Evolutionary conservation across 1,140 invertebrate genomes (phyloP).

Genomic region (Popillia japonica): DNA sequence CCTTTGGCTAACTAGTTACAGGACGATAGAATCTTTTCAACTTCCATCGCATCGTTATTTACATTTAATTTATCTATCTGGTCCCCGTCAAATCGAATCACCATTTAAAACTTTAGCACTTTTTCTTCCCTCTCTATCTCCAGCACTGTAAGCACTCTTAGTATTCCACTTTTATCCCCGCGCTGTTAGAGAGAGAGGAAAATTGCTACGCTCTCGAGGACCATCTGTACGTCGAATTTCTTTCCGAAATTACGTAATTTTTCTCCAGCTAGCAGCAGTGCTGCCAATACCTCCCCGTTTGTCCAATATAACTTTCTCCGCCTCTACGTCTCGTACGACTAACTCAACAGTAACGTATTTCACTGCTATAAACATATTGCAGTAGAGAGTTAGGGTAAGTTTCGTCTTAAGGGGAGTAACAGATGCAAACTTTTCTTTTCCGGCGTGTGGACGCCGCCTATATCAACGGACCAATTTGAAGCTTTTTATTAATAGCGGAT

Average conservation of each 20-base stretch:
- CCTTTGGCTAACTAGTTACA: no score
- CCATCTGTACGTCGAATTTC: constrained; percentile 23
- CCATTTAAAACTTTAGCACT: constrained; percentile 23
- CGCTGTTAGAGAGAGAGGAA: neutral
- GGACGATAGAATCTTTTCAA: no score
- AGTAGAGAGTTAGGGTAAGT: neutral
- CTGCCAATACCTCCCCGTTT: neutral
- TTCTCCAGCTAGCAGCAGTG: neutral
- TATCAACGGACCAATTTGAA: no score
- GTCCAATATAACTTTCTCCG: constrained; percentile 24
- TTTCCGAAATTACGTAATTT: constrained; percentile 34
- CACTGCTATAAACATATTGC: neutral
- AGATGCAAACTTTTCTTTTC: neutral
- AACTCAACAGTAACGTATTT: neutral
- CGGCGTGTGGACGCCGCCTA: neutral
- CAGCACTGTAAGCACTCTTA: neutral
- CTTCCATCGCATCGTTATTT: neutral
- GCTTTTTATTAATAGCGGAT: neutral
- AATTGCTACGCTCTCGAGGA: neutral
- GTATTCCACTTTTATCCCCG: neutral
- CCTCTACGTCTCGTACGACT: neutral
- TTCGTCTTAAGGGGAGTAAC: neutral
- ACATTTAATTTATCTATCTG: constrained; percentile 32
- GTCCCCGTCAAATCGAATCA: constrained; percentile 7
- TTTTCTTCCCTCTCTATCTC: neutral